These are phyloP conservation scores for Chondrilla cf. caribensis DNA, from an alignment of 37 sponge, comb jelly and placozoan species.

Conservation along the genomic window DNA sequence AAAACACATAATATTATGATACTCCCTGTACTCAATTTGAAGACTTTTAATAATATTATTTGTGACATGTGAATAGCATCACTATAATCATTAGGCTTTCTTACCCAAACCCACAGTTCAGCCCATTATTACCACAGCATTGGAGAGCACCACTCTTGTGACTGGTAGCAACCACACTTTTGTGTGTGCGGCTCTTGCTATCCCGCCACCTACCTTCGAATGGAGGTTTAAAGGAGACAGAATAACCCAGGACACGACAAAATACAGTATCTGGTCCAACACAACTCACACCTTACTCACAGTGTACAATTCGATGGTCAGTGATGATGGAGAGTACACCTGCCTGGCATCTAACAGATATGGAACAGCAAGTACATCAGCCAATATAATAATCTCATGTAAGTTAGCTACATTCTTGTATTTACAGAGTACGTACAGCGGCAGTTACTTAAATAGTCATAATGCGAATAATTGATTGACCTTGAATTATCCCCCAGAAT, in stretches of 20 bases:
- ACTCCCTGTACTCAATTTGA: too few relatives aligned
- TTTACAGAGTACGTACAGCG: too few relatives aligned
- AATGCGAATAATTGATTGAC: too few relatives aligned
- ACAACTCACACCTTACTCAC: background rate
- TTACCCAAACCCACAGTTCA: background rate
- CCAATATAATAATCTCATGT: background rate
- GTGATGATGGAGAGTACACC: conserved; percentile 11
- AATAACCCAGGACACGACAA: background rate
- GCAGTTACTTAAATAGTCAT: too few relatives aligned
- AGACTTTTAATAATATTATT: too few relatives aligned
- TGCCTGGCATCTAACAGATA: conserved; percentile 21
- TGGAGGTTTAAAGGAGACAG: conserved; percentile 1
- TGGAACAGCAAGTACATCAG: conserved; percentile 13
- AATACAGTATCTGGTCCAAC: background rate
- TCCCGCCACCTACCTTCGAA: background rate
- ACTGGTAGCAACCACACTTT: background rate
- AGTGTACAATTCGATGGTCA: background rate
- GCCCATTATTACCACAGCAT: background rate
- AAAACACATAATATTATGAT: too few relatives aligned
- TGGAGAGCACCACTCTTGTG: background rate
- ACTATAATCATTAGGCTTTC: too few relatives aligned
- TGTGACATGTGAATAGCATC: too few relatives aligned
- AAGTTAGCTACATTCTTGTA: too few relatives aligned
- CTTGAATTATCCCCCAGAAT: too few relatives aligned
- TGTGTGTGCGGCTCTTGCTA: conserved; percentile 7